Base-by-base conservation (phyloP, 2,797 vertebrate genomes). In the Caiman crocodilus region DNA sequence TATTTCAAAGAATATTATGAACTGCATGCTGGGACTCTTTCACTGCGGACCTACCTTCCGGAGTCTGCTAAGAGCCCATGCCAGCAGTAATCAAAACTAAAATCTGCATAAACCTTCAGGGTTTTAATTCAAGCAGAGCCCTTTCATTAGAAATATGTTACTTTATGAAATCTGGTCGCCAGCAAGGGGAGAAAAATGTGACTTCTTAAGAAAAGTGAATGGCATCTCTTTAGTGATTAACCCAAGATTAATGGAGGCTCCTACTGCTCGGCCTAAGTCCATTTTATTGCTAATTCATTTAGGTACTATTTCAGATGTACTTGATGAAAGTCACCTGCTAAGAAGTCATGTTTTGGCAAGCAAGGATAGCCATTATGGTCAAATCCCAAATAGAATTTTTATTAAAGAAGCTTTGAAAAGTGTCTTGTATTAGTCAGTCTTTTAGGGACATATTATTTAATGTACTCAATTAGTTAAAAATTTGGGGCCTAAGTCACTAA, bases 201-300 rank as follows among this genome's bases (percentile, higher is more conserved):
- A 98, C 98, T 99, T 99, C 99, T 99, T 98, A 98, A 99, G 98
- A 98, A 98, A 98, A 99, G 98, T 99, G 99, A 99, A 99, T 99
- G 99, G 99, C 99, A 99, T 99, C 99, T 99, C 99, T 99, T 99
- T 99, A 99, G 99, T 99, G 99, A 99, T 99, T 99, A 99, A 98
- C 98, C 98, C 98, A 81, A 98, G 98, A 99, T 99, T 99, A 99
- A 99, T 99, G 98, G 99, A 98, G 98, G 98, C 98, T 98, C 99
- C 99, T 97, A 98, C 99, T 98, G 99, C 98, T 98, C 98, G 98
- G 98, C 97, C 98, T 99, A 99, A 99, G 99, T 99, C 99, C 99
- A 98, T 99, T 99, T 99, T 98, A 99, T 99, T 99, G 99, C 99
- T 99, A 99, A 99, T 99, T 99, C 99, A 99, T 99, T 99, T 99